Evolutionary conservation across 2,797 vertebrate species (phyloP), one percentile per base, ranked within the genome.

Genomic region (Apogon talboti): DNA sequence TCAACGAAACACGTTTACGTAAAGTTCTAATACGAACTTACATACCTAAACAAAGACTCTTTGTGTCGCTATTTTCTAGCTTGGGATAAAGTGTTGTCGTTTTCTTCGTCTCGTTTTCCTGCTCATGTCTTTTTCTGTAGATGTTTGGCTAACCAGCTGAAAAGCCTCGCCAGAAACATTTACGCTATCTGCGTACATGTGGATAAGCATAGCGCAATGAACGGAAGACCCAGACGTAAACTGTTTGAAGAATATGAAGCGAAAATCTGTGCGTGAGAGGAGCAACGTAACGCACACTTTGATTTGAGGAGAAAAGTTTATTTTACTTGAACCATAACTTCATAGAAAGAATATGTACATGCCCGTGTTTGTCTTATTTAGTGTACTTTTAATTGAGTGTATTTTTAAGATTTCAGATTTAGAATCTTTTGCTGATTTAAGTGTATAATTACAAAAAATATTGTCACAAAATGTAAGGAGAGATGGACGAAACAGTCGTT

Each of bases 61-160:
- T 15, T 43, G 12, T 8, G 45, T 52, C 45, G 43, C 4, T 46
- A 28, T 49, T 47, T 21, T 42, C 12, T 70, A 49, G 13, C 43
- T 28, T 15, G 24, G 16, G 44, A 54, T 62, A 13, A 60, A 71
- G 2, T 71, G 40, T 81, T 64, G 21, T 73, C 7, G 49, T 66
- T 82, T 74, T 79, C 78, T 79, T 81, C 78, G 61, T 76, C 74
- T 84, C 65, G 73, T 83, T 89, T 79, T 76, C 76, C 75, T 79
- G 78, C 72, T 81, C 85, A 83, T 85, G 66, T 85, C 73, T 78
- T 66, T 82, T 74, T 75, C 82, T 81, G 59, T 81, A 77, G 73
- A 83, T 89, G 84, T 87, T 91, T 86, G 74, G 88, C 85, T 87
- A 84, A 83, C 87, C 87, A 90, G 84, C 89, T 89, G 87, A 87